These are phyloP conservation scores for Cremastinae sp. DNA, from an alignment of 2,888 invertebrate species.

Conservation along the genomic window DNA sequence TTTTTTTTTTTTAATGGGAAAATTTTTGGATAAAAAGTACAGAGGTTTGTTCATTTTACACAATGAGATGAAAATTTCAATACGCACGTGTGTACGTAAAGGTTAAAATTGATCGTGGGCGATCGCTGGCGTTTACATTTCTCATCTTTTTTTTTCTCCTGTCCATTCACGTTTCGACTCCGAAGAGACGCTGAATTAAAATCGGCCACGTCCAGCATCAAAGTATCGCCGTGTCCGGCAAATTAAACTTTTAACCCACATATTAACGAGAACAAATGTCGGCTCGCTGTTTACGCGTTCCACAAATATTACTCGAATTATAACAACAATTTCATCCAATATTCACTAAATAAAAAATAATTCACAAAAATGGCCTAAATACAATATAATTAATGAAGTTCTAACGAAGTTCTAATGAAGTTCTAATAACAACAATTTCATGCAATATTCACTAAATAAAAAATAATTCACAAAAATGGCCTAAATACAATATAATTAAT, in stretches of 20 bases:
- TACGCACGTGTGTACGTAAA: constrained; percentile 1
- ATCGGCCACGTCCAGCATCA: constrained; percentile 59
- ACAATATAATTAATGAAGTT: too few relatives aligned
- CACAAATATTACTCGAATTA: constrained; percentile 2
- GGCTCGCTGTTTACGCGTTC: background rate
- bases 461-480: too few relatives aligned
- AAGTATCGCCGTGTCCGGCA: constrained; percentile 59
- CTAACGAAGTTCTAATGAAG: too few relatives aligned
- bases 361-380: too few relatives aligned
- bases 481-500: too few relatives aligned
- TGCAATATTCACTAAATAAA: too few relatives aligned
- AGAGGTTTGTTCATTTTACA: too few relatives aligned
- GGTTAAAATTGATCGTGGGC: constrained; percentile 62
- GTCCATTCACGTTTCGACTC: constrained; percentile 40
- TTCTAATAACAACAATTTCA: too few relatives aligned
- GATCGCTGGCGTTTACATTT: constrained; percentile 23
- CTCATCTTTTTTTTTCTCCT: background rate
- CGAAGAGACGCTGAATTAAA: constrained; percentile 64
- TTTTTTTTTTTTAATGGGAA: too few relatives aligned
- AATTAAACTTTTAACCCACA: constrained; percentile 73
- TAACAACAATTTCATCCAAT: background rate
- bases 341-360: background rate
- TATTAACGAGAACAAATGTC: constrained; percentile 46
- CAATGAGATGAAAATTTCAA: too few relatives aligned
- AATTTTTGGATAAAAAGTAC: too few relatives aligned